A percentile compares a stretch with the other conserved stretches of the same genome.
Conservation (phyloP, 2,888 invertebrate genomes). For the Rutpela maculata region DNA sequence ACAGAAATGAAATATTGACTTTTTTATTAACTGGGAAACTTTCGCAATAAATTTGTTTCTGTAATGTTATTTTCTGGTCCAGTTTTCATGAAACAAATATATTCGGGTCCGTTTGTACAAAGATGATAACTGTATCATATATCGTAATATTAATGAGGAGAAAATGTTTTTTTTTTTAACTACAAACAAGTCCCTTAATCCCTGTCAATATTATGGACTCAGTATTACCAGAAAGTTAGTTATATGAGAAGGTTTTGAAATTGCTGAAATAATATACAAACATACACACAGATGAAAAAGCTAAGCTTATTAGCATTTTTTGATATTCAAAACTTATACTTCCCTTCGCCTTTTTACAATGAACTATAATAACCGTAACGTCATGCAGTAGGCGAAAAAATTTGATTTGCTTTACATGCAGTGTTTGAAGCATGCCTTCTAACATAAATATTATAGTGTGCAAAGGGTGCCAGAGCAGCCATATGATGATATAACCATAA, state of each 20-base stretch:
- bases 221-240: background rate
- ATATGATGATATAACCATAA: no score
- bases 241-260: background rate
- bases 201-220: background rate
- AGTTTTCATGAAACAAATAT: slow-evolving; percentile 4
- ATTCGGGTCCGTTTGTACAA: background rate
- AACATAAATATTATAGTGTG: no score
- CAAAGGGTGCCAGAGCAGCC: no score
- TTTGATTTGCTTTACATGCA: no score
- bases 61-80: background rate
- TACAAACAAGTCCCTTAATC: background rate
- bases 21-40: slow-evolving; percentile 15
- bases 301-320: no score
- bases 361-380: no score
- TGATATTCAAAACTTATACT: no score
- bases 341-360: no score
- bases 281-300: no score
- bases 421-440: no score
- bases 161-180: background rate
- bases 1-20: slow-evolving; percentile 20
- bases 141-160: background rate
- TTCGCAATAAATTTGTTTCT: slow-evolving; percentile 3
- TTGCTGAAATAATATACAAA: no score
- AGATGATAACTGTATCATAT: background rate
- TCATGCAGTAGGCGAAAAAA: no score